Evolutionary conservation across 2,113 vertebrate genomes (phyloP), one percentile per base, ranked within the genome.

Genomic region (Pedionomus torquatus): DNA sequence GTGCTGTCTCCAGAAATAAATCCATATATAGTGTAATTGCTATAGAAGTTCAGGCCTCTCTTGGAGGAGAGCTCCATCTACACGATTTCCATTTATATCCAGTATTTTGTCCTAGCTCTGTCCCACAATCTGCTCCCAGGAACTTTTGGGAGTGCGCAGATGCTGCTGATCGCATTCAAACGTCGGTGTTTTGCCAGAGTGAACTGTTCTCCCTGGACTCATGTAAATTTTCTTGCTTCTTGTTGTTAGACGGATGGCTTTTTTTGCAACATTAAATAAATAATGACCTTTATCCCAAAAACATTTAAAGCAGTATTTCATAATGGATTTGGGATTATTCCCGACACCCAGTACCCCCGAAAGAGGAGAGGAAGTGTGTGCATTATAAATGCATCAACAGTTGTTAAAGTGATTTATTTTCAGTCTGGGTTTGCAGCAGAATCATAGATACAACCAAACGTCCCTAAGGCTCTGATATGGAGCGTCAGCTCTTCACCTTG

Each of bases 81-180:
- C 1, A 2, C 14, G 58, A 49, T 86, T 76, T 84, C 39, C 16
- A 12, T 64, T 77, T 84, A 14, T 60, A 43, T 44, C 37, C 21
- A 51, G 44, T 33, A 19, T 71, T 84, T 71, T 35, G 33, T 78
- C 48, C 46, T 58, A 39, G 48, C 49, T 81, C 25, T 61, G 35
- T 75, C 37, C 43, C 2, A 1, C 3, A 1, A 6, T 49, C 41
- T 78, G 60, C 51, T 89, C 55, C 23, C 39, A 83, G 72, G n/a
- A 85, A 8, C 21, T 51, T 71, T 17, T 54, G 37, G 0, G 1
- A 61, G 46, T 24, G 5, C 1, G 0, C 1, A 3, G 71, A 35
- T 0, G 0, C 37, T 58, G 46, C 13, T 60, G 37, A 23, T 11
- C 4, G 13, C 26, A 6, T 54, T 83, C 25, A 10, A 46, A 54